These are phyloP conservation scores for Gasteruption jaculator DNA, from an alignment of 2,888 invertebrate genomes.

Conservation along the genomic window DNA sequence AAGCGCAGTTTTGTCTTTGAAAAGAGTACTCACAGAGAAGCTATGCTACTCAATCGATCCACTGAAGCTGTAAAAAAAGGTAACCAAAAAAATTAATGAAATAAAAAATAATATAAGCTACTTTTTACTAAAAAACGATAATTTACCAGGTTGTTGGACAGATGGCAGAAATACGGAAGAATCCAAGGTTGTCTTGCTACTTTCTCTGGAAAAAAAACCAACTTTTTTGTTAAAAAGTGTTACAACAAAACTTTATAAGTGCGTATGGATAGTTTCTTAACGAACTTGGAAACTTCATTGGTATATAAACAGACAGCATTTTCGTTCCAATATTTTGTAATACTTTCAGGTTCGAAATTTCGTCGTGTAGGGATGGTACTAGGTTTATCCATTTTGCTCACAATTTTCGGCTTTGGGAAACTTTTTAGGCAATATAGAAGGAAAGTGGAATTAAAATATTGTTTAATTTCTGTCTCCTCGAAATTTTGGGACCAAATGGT, in stretches of 20 bases:
- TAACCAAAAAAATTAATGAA: constrained; percentile 14
- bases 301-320: constrained; percentile 24
- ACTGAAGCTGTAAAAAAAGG: constrained; percentile 26
- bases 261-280: constrained; percentile 16
- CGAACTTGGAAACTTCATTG: constrained; percentile 31
- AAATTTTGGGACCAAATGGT: no score
- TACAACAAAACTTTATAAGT: not conserved
- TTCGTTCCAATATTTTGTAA: constrained; percentile 13
- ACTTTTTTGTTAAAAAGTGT: constrained; percentile 6
- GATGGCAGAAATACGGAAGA: constrained; percentile 26
- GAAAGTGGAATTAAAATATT: no score
- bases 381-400: no score
- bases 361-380: no score
- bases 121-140: not conserved
- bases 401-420: no score
- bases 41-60: constrained; percentile 35
- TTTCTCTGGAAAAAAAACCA: constrained; percentile 28
- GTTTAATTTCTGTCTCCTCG: no score
- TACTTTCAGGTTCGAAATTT: not conserved
- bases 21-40: constrained; percentile 36
- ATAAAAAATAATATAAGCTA: constrained; percentile 1
- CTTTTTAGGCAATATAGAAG: no score
- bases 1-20: constrained; percentile 7
- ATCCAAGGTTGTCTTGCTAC: constrained; percentile 25
- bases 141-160: constrained; percentile 7